Evolutionary conservation across 2,888 invertebrate genomes (phyloP).

Genomic region (Phyllotreta striolata): DNA sequence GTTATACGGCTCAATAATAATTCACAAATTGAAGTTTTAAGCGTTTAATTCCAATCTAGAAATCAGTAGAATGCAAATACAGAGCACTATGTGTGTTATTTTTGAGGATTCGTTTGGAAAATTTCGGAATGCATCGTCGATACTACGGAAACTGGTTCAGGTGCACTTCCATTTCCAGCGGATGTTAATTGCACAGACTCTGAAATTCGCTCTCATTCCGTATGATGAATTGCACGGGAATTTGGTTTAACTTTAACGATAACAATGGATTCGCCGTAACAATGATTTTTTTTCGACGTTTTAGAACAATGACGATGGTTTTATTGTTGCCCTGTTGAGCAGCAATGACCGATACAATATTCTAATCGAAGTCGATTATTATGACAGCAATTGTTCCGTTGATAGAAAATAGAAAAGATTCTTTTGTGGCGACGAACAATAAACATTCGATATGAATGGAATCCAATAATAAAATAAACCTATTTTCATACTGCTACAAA

Average conservation of each 20-base stretch:
- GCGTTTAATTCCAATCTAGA: too few relatives aligned
- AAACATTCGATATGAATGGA: too few relatives aligned
- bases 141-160: constrained; percentile 2
- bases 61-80: too few relatives aligned
- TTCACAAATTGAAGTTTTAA: too few relatives aligned
- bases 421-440: constrained; percentile 8
- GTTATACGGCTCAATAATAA: too few relatives aligned
- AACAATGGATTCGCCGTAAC: constrained; percentile 22
- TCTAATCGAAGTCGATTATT: constrained; percentile 24
- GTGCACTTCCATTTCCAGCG: constrained; percentile 16
- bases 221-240: constrained; percentile 22
- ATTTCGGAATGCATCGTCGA: too few relatives aligned
- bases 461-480: too few relatives aligned
- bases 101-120: too few relatives aligned
- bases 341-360: constrained; percentile 25
- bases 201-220: constrained; percentile 19
- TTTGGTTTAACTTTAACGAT: constrained; percentile 17
- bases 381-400: constrained; percentile 14
- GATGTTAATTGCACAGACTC: constrained; percentile 8
- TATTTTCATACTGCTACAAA: too few relatives aligned
- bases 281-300: constrained; percentile 26
- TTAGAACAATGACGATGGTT: constrained; percentile 23
- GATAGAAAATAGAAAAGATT: constrained; percentile 8
- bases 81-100: too few relatives aligned
- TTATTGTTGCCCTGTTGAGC: constrained; percentile 18